These are phyloP conservation scores for Orthonevra nobilis DNA, from an alignment of 2,888 invertebrate genomes.

Conservation along the genomic window DNA sequence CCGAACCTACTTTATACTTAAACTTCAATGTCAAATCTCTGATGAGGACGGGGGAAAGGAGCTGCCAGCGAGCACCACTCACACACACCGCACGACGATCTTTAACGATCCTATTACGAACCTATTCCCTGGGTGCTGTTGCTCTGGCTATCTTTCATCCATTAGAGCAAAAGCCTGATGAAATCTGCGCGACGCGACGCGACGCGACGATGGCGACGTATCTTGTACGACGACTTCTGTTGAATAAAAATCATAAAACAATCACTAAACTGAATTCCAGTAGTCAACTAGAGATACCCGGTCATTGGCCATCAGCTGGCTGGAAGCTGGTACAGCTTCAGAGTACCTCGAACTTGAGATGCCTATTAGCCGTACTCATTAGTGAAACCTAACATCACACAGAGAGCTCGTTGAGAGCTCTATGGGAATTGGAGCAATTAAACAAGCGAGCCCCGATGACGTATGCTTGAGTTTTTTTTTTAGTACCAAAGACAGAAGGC, in stretches of 20 bases:
- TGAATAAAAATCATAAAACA: slow-evolving; percentile 50
- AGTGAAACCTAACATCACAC: slow-evolving; percentile 21
- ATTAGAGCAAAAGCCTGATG: slow-evolving; percentile 43
- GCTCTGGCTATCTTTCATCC: slow-evolving; percentile 31
- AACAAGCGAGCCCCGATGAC: slow-evolving; percentile 25
- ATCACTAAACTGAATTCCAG: slow-evolving; percentile 62
- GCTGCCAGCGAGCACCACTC: too few species aligned
- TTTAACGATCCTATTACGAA: slow-evolving; percentile 52
- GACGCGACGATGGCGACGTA: neutral
- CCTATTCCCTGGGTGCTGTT: slow-evolving; percentile 28
- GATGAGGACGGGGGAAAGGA: neutral
- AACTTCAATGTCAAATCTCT: neutral
- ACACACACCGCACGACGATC: slow-evolving; percentile 13
- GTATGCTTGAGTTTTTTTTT: neutral
- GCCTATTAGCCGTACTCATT: slow-evolving; percentile 35
- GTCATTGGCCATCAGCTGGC: slow-evolving; percentile 61
- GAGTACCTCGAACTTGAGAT: slow-evolving; percentile 27
- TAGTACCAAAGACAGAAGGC: slow-evolving; percentile 8
- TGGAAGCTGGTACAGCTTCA: neutral
- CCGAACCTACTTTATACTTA: neutral
- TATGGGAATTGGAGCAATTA: slow-evolving; percentile 70
- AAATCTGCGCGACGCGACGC: slow-evolving; percentile 40
- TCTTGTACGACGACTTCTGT: slow-evolving; percentile 7
- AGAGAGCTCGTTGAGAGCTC: too few species aligned
- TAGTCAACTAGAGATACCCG: slow-evolving; percentile 59